phyloP scores from a whole-genome alignment of 2,888 invertebrate species.

The Gibbula magus region DNA sequence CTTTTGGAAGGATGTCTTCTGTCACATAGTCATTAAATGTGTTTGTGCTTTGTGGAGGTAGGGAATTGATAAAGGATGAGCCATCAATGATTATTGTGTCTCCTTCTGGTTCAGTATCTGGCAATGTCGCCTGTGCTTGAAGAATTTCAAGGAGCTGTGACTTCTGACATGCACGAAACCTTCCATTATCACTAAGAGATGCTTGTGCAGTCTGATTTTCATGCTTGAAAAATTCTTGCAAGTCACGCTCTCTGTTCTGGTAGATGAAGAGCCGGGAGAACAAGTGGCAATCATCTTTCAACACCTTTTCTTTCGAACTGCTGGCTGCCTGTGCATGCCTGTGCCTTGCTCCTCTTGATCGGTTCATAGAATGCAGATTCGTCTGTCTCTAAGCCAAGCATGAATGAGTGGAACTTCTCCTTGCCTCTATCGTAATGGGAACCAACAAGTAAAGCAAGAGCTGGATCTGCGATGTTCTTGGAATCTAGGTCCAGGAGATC shows the following conservation, averaged over 20 bases:
- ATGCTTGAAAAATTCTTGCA: slow-evolving; percentile 31
- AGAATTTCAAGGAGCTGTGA: slow-evolving; percentile 35
- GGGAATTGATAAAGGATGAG: slow-evolving; percentile 37
- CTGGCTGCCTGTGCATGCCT: not conserved
- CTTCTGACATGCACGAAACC: slow-evolving; percentile 32
- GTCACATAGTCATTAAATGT: slow-evolving; percentile 30
- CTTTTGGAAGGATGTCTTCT: slow-evolving; percentile 29
- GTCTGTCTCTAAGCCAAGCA: not conserved
- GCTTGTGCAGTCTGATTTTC: slow-evolving; percentile 31
- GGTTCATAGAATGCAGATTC: not conserved
- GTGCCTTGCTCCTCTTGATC: not conserved
- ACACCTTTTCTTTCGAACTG: not conserved
- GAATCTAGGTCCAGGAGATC: not conserved
- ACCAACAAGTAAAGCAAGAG: not conserved
- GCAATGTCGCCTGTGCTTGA: slow-evolving; percentile 15
- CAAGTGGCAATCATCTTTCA: slow-evolving; percentile 27
- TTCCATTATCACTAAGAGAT: slow-evolving; percentile 26
- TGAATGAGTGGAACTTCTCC: not conserved
- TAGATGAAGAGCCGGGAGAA: slow-evolving; percentile 36
- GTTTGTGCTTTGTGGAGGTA: slow-evolving; percentile 30
- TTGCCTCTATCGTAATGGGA: not conserved
- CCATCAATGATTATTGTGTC: slow-evolving; percentile 38
- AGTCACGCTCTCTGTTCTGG: slow-evolving; percentile 37
- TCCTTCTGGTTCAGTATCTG: slow-evolving; percentile 29
- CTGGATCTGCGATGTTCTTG: not conserved